phyloP scores from a whole-genome alignment of 2,113 vertebrate genomes.

The Ondatra zibethicus region DNA sequence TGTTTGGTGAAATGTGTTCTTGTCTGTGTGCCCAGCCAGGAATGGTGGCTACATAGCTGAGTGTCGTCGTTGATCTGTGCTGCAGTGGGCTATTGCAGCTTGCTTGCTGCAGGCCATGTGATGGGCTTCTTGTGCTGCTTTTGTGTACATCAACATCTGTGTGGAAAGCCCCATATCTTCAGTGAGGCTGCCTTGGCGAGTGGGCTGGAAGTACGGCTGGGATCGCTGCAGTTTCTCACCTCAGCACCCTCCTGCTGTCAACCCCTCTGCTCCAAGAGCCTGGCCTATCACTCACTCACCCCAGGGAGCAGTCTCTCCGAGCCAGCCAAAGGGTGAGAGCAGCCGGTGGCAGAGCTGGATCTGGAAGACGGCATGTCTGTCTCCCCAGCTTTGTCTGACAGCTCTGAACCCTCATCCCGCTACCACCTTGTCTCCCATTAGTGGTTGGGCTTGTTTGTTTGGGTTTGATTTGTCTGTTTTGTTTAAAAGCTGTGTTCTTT shows the following conservation, averaged over 20 bases:
- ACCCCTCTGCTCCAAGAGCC: neutral
- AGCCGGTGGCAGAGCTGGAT: slow-evolving; percentile 22
- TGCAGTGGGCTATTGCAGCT: neutral
- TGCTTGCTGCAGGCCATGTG: neutral
- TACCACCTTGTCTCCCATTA: slow-evolving; percentile 25
- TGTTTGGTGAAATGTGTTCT: neutral
- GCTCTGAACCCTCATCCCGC: slow-evolving; percentile 17
- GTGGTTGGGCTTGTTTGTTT: neutral
- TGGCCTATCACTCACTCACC: neutral
- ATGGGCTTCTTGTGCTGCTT: neutral
- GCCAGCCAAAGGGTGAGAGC: slow-evolving; percentile 32
- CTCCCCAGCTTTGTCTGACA: slow-evolving; percentile 65
- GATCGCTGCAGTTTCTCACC: neutral
- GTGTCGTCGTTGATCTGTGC: neutral
- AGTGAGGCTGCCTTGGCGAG: neutral
- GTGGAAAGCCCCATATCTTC: neutral
- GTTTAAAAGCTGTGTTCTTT: slow-evolving; percentile 54
- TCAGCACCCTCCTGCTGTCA: slow-evolving; percentile 39
- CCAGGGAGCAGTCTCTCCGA: slow-evolving; percentile 3
- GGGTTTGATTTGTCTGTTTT: slow-evolving; percentile 43
- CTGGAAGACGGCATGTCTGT: slow-evolving; percentile 43
- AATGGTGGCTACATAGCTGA: neutral
- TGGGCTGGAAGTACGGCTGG: neutral
- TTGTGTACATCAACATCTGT: neutral
- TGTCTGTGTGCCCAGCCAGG: neutral